Evolutionary conservation across 1,140 invertebrate species (phyloP), one percentile per base, ranked within the genome.

Genomic region (Phymastichus coffea): DNA sequence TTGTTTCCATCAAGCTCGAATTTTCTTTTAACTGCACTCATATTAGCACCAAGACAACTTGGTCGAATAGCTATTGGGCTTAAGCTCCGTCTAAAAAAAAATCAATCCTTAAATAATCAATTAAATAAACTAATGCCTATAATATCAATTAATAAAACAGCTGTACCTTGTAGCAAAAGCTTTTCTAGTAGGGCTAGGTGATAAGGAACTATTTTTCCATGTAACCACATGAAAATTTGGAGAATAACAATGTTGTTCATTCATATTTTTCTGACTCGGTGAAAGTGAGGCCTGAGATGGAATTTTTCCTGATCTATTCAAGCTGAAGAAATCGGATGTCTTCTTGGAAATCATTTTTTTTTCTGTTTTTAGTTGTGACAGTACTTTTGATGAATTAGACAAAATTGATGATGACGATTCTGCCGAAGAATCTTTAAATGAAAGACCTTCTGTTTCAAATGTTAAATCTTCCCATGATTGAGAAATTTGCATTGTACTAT

Each of bases 391-490:
- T 17, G 53, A 7, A 46, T 40, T 43, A 35, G 52, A 4, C 22
- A 49, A 41, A 35, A 56, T 23, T 38, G 4, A 38, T 43, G 59
- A 49, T 30, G 74, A 69, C 14, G 76, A 77, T 22, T 79, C 78
- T 22, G 47, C 46, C 20, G 59, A 55, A 1, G 78, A 74, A 43
- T 80, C 78, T 52, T 80, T 80, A 22, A 80, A 79, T 0, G 76
- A 76, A 9, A 80, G 51, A 47, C 76, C 77, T 67, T 87, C 86
- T 3, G 83, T 82, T 61, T 92, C 87, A 25, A 94, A 77, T 0
- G 88, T 88, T 3, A 95, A 81, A 79, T 94, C 92, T 76, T 94
- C 92, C 84, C 90, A 94, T 15, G 92, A 94, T 72, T 92, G 91
- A 1, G 92, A 94, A 77, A 95, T 94, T 75, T 92, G 89, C 83